phyloP scores from a whole-genome alignment of 2,113 vertebrate genomes.

The Pygoscelis antarcticus region DNA sequence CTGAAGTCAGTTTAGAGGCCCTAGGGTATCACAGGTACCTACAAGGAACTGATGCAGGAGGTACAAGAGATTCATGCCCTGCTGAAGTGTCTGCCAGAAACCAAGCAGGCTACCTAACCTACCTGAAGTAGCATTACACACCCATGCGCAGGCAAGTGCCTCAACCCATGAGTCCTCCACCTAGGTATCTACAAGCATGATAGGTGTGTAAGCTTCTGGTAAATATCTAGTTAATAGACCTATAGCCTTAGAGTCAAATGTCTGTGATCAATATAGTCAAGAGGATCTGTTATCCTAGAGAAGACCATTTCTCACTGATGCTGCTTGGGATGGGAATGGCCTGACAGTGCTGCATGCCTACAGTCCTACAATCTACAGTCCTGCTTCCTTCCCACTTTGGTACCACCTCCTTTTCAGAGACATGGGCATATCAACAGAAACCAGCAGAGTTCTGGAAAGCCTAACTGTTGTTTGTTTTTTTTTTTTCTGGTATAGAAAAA shows the following conservation, averaged over 20 bases:
- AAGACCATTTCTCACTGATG: background rate
- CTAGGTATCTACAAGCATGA: background rate
- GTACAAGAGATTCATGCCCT: background rate
- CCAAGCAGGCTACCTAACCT: background rate
- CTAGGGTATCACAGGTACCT: background rate
- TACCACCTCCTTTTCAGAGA: background rate
- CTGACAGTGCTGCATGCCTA: background rate
- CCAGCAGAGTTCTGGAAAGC: background rate
- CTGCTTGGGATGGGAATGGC: background rate
- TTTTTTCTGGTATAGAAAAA: background rate
- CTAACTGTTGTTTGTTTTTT: too few species aligned
- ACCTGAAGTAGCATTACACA: background rate
- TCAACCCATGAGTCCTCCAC: background rate
- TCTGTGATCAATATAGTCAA: background rate
- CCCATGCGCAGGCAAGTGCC: background rate
- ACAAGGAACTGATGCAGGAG: background rate
- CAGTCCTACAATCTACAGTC: background rate
- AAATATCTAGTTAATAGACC: background rate
- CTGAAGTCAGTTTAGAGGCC: background rate
- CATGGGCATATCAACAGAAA: background rate
- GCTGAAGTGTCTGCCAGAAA: background rate
- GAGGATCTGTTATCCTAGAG: background rate
- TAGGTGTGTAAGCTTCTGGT: background rate
- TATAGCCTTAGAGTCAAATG: background rate
- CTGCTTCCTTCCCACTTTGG: background rate